Evolutionary conservation across 2,888 invertebrate species (phyloP).

Genomic region (Palloptera scutellata): DNA sequence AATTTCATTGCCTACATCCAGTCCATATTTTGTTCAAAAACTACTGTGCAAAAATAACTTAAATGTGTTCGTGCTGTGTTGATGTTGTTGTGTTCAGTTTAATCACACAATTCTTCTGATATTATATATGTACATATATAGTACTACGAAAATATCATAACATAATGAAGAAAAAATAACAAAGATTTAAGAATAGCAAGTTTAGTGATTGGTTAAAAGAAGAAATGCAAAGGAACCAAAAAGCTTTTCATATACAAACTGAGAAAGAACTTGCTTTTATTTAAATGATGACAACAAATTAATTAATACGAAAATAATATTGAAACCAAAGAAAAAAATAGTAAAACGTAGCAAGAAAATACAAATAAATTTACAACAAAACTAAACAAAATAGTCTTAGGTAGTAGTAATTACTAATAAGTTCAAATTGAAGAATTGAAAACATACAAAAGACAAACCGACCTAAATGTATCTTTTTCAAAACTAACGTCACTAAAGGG

Average conservation of each 20-base stretch:
- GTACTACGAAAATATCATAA: no score
- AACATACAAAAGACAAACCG: constrained; percentile 48
- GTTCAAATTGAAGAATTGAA: constrained; percentile 36
- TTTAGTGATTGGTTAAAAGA: neutral
- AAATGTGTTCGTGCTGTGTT: no score
- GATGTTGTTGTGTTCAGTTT: no score
- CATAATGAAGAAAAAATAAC: no score
- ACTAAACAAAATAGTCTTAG: constrained; percentile 41
- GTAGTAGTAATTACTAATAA: constrained; percentile 31
- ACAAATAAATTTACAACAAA: constrained; percentile 36
- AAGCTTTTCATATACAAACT: constrained; percentile 27
- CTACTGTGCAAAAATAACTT: no score
- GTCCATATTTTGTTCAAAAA: no score
- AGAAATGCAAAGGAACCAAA: constrained; percentile 21
- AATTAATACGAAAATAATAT: constrained; percentile 35
- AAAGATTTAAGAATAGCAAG: no score
- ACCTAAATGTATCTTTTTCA: constrained; percentile 91
- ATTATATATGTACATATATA: no score
- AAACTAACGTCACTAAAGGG: constrained; percentile 90
- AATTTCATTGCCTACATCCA: no score
- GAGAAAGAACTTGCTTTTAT: constrained; percentile 40
- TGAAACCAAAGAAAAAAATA: constrained; percentile 40
- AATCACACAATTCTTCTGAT: no score
- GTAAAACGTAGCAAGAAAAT: constrained; percentile 44
- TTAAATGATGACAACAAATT: constrained; percentile 23